Evolutionary conservation across 2,797 vertebrate species (phyloP), one percentile per base, ranked within the genome.

Genomic region (Gymnodraco acuticeps): DNA sequence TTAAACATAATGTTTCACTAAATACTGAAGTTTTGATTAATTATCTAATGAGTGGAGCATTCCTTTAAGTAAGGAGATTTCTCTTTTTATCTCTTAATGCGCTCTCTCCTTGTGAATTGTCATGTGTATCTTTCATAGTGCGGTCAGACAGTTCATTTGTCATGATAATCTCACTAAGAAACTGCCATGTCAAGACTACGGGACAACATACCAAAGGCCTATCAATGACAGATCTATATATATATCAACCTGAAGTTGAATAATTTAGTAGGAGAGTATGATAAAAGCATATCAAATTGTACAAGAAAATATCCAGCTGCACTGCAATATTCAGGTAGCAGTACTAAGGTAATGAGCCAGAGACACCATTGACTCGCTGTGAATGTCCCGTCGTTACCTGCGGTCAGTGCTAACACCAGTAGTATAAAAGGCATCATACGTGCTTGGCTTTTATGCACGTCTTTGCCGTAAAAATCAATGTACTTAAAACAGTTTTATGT

Each of bases 21-120:
- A n/a, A n/a, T n/a, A n/a, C n/a, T n/a, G n/a, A n/a, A n/a, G n/a
- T n/a, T n/a, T n/a, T n/a, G n/a, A n/a, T n/a, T n/a, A n/a, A n/a
- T n/a, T n/a, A n/a, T n/a, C n/a, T n/a, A n/a, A n/a, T n/a, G n/a
- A n/a, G n/a, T n/a, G n/a, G n/a, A n/a, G n/a, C n/a, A n/a, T n/a
- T n/a, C n/a, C n/a, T n/a, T n/a, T 67, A 47, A 67, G 10, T 59
- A 76, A 54, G 51, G 20, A 61, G 52, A 66, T 43, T 69, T 38
- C 31, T 69, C 15, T 46, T 62, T 69, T 54, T 52, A 27, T 67
- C 55, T 70, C 63, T 10, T 56, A 15, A 17, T 60, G n/a, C 55
- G 42, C 2, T 47, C 43, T 69, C 51, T 55, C 38, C 27, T 68
- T 60, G 17, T 64, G 27, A 41, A 56, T 27, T 53, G 33, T 27